Percentiles rank a stretch among this genome's conserved stretches.
phyloP scores from a whole-genome alignment of 1,140 invertebrate species.

The Ips nitidus region DNA sequence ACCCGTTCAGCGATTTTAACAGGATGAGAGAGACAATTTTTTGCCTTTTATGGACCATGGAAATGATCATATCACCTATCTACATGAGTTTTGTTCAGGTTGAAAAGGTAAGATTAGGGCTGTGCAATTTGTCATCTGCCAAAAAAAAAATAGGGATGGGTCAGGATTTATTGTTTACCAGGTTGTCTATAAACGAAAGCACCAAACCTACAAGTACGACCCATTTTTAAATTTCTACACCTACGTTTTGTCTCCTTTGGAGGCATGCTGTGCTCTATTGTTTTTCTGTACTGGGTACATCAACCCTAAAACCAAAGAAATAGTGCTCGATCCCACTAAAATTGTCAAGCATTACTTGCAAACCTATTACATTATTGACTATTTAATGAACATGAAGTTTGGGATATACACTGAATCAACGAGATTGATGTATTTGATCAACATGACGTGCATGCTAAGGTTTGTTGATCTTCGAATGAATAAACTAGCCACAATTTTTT shows the following conservation, averaged over 20 bases:
- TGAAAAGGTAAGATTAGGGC: slow-evolving; percentile 3
- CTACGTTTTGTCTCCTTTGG: slow-evolving; percentile 17
- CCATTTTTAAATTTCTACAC: background rate
- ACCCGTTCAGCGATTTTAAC: slow-evolving; percentile 34
- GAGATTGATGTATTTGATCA: slow-evolving; percentile 16
- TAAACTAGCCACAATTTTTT: background rate
- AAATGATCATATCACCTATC: slow-evolving; percentile 23
- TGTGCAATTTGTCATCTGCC: background rate
- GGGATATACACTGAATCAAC: slow-evolving; percentile 4
- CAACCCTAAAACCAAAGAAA: slow-evolving; percentile 26
- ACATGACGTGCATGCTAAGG: slow-evolving; percentile 16
- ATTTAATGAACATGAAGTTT: slow-evolving; percentile 18
- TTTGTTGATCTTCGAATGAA: background rate
- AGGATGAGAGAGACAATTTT: slow-evolving; percentile 24
- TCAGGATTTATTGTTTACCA: background rate
- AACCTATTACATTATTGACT: slow-evolving; percentile 29
- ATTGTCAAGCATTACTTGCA: slow-evolving; percentile 24
- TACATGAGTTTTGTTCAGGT: slow-evolving; percentile 29
- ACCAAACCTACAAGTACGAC: background rate
- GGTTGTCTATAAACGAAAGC: background rate
- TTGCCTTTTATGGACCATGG: slow-evolving; percentile 27
- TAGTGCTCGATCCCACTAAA: slow-evolving; percentile 21
- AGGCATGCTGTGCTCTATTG: slow-evolving; percentile 2
- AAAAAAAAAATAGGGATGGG: background rate
- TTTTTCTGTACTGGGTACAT: slow-evolving; percentile 31